Base-by-base conservation (phyloP, 2,113 vertebrate genomes). In the Bubo blakistoni region DNA sequence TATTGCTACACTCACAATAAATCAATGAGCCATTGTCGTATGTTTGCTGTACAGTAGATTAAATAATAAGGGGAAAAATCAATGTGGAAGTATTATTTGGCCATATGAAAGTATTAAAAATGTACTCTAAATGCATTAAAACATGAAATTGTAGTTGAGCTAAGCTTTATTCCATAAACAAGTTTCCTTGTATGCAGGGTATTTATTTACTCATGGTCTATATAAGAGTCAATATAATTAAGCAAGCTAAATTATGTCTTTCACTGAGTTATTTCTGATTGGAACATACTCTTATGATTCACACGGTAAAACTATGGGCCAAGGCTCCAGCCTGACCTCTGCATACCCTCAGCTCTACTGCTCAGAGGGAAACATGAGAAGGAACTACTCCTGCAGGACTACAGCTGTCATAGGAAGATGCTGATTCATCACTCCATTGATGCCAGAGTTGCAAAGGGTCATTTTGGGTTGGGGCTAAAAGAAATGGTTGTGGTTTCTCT, bases 1-100 rank as follows among this genome's bases (percentile, higher is more conserved):
- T 95, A 97, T 98, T 98, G 97, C 98, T 98, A 97, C 97, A 98
- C 96, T 98, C 90, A 95, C 97, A 97, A 98, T 98, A 98, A 98
- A 98, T 98, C 98, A 98, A 94, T 95, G 94, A 97, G 80, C 97
- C 94, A 97, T 98, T 98, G 98, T 98, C 46, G 3, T 94, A 92
- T 94, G 96, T 97, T 98, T 97, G 95, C 93, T 96, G 93, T 78
- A 94, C 82, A 94, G 96, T 84, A 97, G 96, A 94, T 98, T 97
- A 97, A 98, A 97, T 91, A 98, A 98, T 86, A 97, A 98, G 73
- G 81, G 70, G 29, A 9, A 82, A 94, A 97, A 97, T 97, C 92
- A 98, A 97, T 92, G 95, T 98, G 97, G 96, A 98, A 97, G 97
- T 97, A 97, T 97, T 97, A 97, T 98, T 98, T 21, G 25, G 95